phyloP scores from a whole-genome alignment of 2,797 vertebrate genomes.

The Oryzias sinensis region DNA sequence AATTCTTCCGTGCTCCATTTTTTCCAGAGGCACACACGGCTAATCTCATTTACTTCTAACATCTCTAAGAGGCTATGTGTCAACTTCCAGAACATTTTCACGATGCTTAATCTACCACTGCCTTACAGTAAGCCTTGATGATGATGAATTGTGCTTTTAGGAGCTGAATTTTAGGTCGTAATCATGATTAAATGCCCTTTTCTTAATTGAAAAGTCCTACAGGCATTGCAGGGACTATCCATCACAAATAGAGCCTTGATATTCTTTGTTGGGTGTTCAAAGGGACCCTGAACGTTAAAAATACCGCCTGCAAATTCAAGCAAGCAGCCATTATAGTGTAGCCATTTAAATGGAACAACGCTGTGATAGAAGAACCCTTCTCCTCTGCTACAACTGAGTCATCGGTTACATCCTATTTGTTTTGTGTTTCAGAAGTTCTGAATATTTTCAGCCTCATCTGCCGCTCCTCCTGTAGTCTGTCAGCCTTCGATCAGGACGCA shows the following conservation, averaged over 20 bases:
- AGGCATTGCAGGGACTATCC: slow-evolving; percentile 56
- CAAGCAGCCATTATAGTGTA: slow-evolving; percentile 57
- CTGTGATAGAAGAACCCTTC: slow-evolving; percentile 30
- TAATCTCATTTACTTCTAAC: slow-evolving; percentile 54
- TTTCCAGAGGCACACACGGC: slow-evolving; percentile 22
- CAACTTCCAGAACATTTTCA: slow-evolving; percentile 58
- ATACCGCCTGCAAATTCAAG: slow-evolving; percentile 58
- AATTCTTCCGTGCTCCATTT: slow-evolving; percentile 39
- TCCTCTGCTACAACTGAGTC: slow-evolving; percentile 35
- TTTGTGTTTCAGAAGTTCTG: slow-evolving; percentile 46
- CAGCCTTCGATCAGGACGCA: slow-evolving; percentile 20
- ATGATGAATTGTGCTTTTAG: slow-evolving; percentile 73
- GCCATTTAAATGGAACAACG: slow-evolving; percentile 39
- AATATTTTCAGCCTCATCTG: slow-evolving; percentile 48
- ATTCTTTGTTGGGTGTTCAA: slow-evolving; percentile 27
- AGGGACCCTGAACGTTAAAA: slow-evolving; percentile 67
- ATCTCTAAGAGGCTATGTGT: slow-evolving; percentile 55
- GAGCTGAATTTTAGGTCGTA: slow-evolving; percentile 51
- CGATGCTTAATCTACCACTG: slow-evolving; percentile 49
- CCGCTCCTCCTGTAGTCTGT: slow-evolving; percentile 39
- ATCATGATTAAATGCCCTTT: slow-evolving; percentile 70
- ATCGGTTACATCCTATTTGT: slow-evolving; percentile 45
- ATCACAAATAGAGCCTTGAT: slow-evolving; percentile 39
- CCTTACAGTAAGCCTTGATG: slow-evolving; percentile 64
- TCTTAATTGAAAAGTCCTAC: slow-evolving; percentile 75